Conservation (phyloP, 2,888 invertebrate genomes). For the Synergus gifuensis region DNA sequence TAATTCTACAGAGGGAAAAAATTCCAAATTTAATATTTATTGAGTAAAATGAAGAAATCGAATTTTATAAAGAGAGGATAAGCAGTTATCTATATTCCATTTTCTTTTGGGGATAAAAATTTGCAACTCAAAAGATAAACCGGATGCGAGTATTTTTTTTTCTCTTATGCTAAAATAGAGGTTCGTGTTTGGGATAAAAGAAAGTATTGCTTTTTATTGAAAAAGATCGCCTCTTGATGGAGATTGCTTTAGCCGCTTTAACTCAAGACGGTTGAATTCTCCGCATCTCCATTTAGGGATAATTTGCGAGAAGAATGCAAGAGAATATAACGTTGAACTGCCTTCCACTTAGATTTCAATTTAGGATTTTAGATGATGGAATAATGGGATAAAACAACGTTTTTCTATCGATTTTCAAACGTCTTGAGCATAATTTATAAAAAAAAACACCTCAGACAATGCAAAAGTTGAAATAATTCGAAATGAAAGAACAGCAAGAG, state of each 20-base stretch:
- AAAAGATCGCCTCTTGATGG: slow-evolving; percentile 24
- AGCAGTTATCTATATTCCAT: not conserved
- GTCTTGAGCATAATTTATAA: not conserved
- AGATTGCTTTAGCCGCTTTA: slow-evolving; percentile 48
- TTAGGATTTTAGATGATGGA: slow-evolving; percentile 39
- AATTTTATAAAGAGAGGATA: not conserved
- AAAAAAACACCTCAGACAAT: not conserved
- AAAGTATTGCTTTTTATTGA: slow-evolving; percentile 51
- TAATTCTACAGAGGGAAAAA: no score
- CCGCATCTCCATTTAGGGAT: slow-evolving; percentile 47
- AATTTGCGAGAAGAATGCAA: slow-evolving; percentile 51
- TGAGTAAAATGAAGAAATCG: no score
- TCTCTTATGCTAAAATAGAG: slow-evolving; percentile 35
- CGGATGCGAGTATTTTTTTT: slow-evolving; percentile 45
- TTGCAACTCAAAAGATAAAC: slow-evolving; percentile 52
- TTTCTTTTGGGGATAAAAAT: slow-evolving; percentile 44
- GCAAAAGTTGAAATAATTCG: not conserved
- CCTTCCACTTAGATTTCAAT: slow-evolving; percentile 23
- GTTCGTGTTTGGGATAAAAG: slow-evolving; percentile 44
- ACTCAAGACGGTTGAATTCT: slow-evolving; percentile 38
- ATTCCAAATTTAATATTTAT: no score
- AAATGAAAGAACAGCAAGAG: no score
- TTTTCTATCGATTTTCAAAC: slow-evolving; percentile 27
- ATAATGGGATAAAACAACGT: slow-evolving; percentile 43
- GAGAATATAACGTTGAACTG: slow-evolving; percentile 8